Conservation (phyloP, 2,888 invertebrate genomes). For the Diaperis boleti region DNA sequence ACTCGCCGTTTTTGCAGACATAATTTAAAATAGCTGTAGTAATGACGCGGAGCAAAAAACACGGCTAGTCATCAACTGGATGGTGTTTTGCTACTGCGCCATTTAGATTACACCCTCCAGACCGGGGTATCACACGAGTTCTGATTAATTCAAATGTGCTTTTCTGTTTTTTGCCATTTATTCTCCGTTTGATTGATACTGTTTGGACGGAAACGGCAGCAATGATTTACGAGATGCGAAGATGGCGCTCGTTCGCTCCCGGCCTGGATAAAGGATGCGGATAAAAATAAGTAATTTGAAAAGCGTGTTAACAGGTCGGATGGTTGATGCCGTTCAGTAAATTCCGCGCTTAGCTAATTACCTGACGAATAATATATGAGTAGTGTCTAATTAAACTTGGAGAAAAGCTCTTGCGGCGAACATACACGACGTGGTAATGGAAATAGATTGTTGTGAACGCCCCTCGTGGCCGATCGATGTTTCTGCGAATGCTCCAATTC, state of each 20-base stretch:
- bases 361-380: conserved; percentile 38
- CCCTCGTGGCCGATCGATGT: conserved; percentile 7
- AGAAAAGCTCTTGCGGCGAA: conserved; percentile 37
- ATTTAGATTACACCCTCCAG: conserved; percentile 33
- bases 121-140: conserved; percentile 25
- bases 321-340: conserved; percentile 14
- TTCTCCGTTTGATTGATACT: conserved; percentile 28
- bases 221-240: conserved; percentile 20
- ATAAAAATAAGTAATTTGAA: conserved; percentile 30
- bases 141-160: conserved; percentile 39
- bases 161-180: conserved; percentile 26
- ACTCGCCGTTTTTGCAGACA: conserved; percentile 42
- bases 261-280: conserved; percentile 8
- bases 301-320: conserved; percentile 30
- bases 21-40: conserved; percentile 44
- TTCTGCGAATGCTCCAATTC: background rate
- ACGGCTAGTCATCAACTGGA: conserved; percentile 36
- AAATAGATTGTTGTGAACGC: conserved; percentile 31
- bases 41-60: conserved; percentile 42
- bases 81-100: conserved; percentile 32
- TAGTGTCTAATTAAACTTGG: conserved; percentile 32
- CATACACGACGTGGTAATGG: conserved; percentile 32
- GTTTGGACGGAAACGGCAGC: conserved; percentile 11
- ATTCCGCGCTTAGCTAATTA: conserved; percentile 37
- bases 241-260: too few species aligned